Conservation (phyloP, 2,113 vertebrate species). For the Climacteris rufus region DNA sequence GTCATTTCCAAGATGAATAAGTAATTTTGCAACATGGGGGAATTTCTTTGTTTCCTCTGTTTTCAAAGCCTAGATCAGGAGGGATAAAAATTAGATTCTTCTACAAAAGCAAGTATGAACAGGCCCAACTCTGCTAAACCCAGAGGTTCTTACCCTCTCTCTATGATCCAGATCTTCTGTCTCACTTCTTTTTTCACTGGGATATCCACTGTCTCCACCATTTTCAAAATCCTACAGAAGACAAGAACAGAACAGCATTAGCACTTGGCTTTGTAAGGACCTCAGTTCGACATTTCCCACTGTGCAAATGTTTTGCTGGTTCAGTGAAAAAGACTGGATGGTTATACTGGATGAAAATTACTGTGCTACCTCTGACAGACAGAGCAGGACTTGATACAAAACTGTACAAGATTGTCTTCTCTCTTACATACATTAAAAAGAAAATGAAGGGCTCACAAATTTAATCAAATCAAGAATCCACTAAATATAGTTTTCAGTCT, state of each 20-base stretch:
- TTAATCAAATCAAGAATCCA: not conserved
- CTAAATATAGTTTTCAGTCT: not conserved
- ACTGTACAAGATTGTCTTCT: not conserved
- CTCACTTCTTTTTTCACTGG: constrained; percentile 91
- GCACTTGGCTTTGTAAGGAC: not conserved
- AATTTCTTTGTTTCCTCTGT: not conserved
- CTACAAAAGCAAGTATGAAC: not conserved
- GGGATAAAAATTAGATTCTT: not conserved
- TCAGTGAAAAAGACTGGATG: not conserved
- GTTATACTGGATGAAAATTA: not conserved
- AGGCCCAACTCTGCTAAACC: not conserved
- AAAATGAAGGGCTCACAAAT: not conserved
- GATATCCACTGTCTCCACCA: constrained; percentile 93
- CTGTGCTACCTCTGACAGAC: not conserved
- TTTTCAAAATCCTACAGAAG: constrained; percentile 83
- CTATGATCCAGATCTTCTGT: constrained; percentile 82
- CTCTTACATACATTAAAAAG: not conserved
- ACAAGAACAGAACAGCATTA: not conserved
- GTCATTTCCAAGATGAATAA: not conserved
- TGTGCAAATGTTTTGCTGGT: not conserved
- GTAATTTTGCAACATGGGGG: not conserved
- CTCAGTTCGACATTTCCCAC: not conserved
- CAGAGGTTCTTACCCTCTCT: constrained; percentile 73
- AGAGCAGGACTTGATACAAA: not conserved
- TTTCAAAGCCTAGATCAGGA: not conserved